A percentile compares a stretch with the other conserved stretches of the same genome.
Conservation (phyloP, 1,140 invertebrate genomes). For the Anastrepha ludens region DNA sequence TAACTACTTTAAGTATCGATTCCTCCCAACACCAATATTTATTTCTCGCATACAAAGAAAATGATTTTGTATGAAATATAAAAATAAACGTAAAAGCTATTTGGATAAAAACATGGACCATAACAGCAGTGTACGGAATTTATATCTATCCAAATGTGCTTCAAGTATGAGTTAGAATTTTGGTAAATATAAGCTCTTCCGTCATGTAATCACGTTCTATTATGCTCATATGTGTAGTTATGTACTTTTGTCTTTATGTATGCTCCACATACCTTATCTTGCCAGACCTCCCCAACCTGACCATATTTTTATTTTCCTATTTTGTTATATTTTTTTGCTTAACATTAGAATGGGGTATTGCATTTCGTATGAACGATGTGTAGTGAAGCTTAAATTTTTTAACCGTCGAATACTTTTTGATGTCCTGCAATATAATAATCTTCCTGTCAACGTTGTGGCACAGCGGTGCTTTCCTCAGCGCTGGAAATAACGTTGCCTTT, state of each 20-base stretch:
- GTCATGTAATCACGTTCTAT: slow-evolving; percentile 12
- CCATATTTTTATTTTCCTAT: slow-evolving; percentile 1
- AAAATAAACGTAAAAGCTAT: neutral
- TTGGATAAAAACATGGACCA: neutral
- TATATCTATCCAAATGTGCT: neutral
- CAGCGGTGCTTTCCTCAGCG: neutral
- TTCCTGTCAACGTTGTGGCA: slow-evolving; percentile 51
- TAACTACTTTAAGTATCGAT: too few relatives aligned
- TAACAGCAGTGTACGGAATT: neutral
- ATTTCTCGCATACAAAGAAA: too few relatives aligned
- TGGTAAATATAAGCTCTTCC: neutral
- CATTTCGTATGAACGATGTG: slow-evolving; percentile 12
- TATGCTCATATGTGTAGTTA: neutral
- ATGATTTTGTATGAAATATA: too few relatives aligned
- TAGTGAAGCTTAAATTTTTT: slow-evolving; percentile 47
- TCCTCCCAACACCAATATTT: too few relatives aligned
- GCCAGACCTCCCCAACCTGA: neutral
- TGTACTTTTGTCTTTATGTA: too few relatives aligned
- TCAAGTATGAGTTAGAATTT: neutral
- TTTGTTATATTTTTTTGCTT: neutral
- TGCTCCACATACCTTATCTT: neutral
- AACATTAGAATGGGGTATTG: neutral
- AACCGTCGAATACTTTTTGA: slow-evolving; percentile 48
- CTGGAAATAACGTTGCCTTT: neutral
- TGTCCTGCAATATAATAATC: slow-evolving; percentile 54